Base-by-base conservation (phyloP, 2,113 vertebrate genomes). In the Pantherophis guttatus region DNA sequence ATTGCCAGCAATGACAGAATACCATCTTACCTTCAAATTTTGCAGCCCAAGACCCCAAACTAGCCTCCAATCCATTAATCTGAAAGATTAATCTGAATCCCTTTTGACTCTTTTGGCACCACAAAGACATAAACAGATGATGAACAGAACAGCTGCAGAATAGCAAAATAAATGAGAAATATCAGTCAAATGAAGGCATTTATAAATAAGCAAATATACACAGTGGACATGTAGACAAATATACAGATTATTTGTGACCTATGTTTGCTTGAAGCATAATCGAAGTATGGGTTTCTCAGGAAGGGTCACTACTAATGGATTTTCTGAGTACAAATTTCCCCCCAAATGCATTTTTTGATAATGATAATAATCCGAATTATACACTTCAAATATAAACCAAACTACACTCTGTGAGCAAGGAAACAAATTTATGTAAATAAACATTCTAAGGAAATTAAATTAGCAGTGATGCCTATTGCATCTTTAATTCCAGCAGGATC, bases 31-130 rank as follows among this genome's bases (percentile, higher is more conserved):
- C 44, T 33, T 53, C 9, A 17, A 17, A 90, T 93, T 26, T 8
- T 0, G 3, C 2, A 87, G 91, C 1, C 8, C 52, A 90, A 62
- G 9, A 24, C 50, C 2, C 0, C 0, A 21, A 24, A 33, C 44
- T 88, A 87, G 62, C 7, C n/a, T 88, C 50, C 10, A 33, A 59
- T 88, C 39, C n/a, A 58, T 65, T 50, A 33, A 65, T 1, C 0
- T 1, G 23, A 53, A 90, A 87, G 65, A 39, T 29, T 24, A 5
- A 1, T 62, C 75, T 39, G 50, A 91, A 0, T 5, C 6, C 5
- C 93, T 81, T 85, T 39, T n/a, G 33, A 86, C 21, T 50, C 86
- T 55, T 23, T 44, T 0, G 0, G 1, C 1, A 53, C 10, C 1
- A 85, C 3, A 24, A 89, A 53, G 15, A 24, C 12, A 62, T 7